Conservation (phyloP, 2,797 vertebrate species). For the Parauchenoglanis ngamensis region DNA sequence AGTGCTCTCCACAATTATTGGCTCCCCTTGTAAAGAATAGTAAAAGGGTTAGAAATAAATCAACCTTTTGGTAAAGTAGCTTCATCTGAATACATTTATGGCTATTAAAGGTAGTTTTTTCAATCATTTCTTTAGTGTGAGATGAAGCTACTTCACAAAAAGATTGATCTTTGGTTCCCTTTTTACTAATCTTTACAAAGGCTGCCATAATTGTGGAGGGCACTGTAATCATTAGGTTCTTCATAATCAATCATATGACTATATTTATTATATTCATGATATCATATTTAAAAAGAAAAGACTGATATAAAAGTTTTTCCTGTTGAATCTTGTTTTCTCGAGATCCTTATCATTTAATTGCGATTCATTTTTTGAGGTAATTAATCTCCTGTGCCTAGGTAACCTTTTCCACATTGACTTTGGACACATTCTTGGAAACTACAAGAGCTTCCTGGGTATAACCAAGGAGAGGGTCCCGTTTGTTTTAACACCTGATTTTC, state of each 20-base stretch:
- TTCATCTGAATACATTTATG: no score
- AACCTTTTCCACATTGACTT: slow-evolving; percentile 99
- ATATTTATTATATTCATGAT: no score
- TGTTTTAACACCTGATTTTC: slow-evolving; percentile 96
- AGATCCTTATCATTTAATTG: not conserved
- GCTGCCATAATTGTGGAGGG: no score
- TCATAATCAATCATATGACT: not conserved
- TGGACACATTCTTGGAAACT: slow-evolving; percentile 98
- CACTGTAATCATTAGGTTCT: not conserved
- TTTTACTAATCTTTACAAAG: no score
- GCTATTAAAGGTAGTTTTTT: no score
- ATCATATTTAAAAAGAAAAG: not conserved
- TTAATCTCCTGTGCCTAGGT: slow-evolving; percentile 70
- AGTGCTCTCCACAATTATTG: no score
- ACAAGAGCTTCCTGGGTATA: slow-evolving; percentile 98
- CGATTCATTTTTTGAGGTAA: not conserved
- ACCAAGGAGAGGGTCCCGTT: slow-evolving; percentile 98
- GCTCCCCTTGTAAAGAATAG: no score
- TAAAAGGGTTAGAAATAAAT: no score
- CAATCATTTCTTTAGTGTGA: no score
- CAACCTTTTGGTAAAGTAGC: no score
- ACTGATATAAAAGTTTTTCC: not conserved
- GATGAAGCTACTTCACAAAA: no score
- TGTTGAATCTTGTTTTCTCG: not conserved
- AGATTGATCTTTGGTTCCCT: no score